Percentiles rank a stretch among this genome's conserved stretches.
These are phyloP conservation scores for Machaerirhynchus nigripectus DNA, from an alignment of 2,113 vertebrate species.

Conservation along the genomic window DNA sequence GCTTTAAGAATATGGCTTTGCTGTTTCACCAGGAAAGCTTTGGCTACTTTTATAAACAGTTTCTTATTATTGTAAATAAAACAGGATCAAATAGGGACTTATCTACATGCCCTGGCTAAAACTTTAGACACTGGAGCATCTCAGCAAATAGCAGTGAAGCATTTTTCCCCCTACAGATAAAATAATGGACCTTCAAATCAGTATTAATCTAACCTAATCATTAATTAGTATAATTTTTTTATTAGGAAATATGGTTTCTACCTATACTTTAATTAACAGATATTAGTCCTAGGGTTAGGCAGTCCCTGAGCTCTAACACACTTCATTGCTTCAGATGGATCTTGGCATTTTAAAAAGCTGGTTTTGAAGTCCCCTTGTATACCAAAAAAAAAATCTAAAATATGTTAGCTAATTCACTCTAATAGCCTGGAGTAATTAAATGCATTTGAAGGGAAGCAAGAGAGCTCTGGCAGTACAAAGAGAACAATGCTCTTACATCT, in stretches of 20 bases:
- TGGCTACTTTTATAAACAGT: background rate
- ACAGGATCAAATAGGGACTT: background rate
- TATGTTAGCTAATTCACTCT: constrained; percentile 30
- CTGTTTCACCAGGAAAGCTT: background rate
- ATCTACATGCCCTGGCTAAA: background rate
- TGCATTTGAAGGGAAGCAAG: constrained; percentile 15
- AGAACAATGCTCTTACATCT: constrained; percentile 28
- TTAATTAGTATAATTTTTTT: background rate
- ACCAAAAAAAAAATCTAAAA: background rate
- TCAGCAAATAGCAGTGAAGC: background rate
- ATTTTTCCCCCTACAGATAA: background rate
- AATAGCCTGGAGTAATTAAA: constrained; percentile 54
- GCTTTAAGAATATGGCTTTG: background rate
- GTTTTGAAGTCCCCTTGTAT: background rate
- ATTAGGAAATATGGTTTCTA: background rate
- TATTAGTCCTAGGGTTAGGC: background rate
- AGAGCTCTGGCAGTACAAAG: constrained; percentile 18
- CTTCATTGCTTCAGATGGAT: background rate
- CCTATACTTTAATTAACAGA: background rate
- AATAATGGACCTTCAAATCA: constrained; percentile 14
- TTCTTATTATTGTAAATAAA: background rate
- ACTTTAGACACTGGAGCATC: background rate
- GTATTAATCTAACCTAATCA: background rate
- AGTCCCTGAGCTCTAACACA: background rate
- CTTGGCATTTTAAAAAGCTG: background rate